phyloP scores from a whole-genome alignment of 2,888 invertebrate genomes.

The Hyppa rectilinea region DNA sequence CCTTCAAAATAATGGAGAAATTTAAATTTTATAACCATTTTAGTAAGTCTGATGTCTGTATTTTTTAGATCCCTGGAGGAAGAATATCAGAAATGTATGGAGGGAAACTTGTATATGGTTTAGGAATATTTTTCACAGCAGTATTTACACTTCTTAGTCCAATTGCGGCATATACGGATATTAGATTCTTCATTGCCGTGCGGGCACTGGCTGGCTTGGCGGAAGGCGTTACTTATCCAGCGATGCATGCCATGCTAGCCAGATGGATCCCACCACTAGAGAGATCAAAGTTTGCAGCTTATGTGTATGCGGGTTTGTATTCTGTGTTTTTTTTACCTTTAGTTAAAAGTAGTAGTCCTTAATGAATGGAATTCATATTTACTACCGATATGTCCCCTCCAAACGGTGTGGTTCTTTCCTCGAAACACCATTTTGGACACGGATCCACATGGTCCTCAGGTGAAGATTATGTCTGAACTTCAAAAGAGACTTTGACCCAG shows the following conservation, averaged over 20 bases:
- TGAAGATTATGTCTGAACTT: too few relatives aligned
- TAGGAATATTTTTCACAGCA: conserved; percentile 95
- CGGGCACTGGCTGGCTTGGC: conserved; percentile 95
- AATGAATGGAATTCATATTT: conserved; percentile 13
- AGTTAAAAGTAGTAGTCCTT: neutral
- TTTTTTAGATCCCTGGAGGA: conserved; percentile 92
- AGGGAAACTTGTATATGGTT: conserved; percentile 96
- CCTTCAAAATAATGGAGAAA: neutral
- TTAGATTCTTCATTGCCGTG: conserved; percentile 93
- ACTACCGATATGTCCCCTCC: too few relatives aligned
- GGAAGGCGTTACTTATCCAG: conserved; percentile 97
- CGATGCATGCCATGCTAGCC: conserved; percentile 98
- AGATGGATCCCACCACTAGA: conserved; percentile 98
- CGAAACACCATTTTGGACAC: too few relatives aligned
- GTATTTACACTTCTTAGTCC: conserved; percentile 96
- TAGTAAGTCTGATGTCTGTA: conserved; percentile 1
- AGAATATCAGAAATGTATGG: conserved; percentile 96
- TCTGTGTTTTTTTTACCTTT: neutral
- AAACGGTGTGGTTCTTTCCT: too few relatives aligned
- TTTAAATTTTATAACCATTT: neutral
- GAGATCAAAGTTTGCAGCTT: conserved; percentile 96
- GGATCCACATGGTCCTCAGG: too few relatives aligned
- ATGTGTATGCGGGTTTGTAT: conserved; percentile 94
- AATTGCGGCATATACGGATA: conserved; percentile 93
- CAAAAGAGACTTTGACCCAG: too few relatives aligned